Evolutionary conservation across 2,888 invertebrate species (phyloP).

Genomic region (Megalurothrips usitatus): DNA sequence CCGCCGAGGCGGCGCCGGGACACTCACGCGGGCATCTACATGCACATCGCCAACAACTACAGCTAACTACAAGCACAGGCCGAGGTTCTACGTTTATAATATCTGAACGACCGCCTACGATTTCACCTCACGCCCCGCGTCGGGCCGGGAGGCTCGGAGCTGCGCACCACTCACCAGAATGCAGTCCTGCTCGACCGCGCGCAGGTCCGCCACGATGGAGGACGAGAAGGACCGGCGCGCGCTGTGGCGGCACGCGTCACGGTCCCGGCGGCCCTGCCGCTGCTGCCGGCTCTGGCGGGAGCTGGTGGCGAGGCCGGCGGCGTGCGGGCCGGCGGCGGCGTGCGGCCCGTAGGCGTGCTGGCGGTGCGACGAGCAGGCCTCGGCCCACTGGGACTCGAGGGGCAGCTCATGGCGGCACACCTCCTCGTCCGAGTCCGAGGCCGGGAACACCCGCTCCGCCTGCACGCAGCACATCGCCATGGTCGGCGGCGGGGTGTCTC

Average conservation of each 20-base stretch:
- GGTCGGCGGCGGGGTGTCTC: neutral
- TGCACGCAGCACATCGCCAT: conserved; percentile 40
- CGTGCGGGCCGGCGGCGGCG: neutral
- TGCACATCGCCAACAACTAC: no score
- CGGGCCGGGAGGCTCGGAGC: no score
- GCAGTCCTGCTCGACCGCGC: conserved; percentile 21
- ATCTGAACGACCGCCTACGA: no score
- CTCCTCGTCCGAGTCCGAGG: conserved; percentile 39
- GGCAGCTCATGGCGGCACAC: conserved; percentile 17
- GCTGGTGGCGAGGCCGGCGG: neutral
- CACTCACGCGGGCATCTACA: no score
- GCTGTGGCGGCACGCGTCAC: neutral
- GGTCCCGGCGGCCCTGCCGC: neutral
- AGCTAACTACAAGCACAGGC: no score
- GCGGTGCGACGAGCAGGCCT: conserved; percentile 4
- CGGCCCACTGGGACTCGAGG: conserved; percentile 20
- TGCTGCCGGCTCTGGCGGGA: conserved; percentile 17
- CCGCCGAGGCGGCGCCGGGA: no score
- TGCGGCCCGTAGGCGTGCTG: neutral
- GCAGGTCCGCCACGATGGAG: conserved; percentile 1
- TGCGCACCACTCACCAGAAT: neutral
- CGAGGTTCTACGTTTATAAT: no score
- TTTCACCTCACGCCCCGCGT: no score
- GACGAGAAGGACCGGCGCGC: conserved; percentile 1
- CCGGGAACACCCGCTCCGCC: conserved; percentile 40